Evolutionary conservation across 2,113 vertebrate genomes (phyloP), one percentile per base, ranked within the genome.

Genomic region (Chlorocebus sabaeus): DNA sequence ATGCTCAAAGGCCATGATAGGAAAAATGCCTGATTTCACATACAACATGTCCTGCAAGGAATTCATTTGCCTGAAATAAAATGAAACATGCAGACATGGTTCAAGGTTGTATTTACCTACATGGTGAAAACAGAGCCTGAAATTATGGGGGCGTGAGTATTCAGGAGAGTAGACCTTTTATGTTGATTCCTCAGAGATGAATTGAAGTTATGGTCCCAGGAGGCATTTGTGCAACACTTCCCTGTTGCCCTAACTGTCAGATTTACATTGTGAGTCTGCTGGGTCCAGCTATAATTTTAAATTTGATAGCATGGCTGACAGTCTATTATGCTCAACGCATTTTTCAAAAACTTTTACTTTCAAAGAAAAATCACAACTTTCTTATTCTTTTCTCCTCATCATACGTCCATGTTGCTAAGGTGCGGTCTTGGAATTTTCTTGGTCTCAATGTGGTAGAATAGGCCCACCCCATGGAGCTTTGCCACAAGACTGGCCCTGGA

Each of bases 61-160:
- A 97, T 98, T 96, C 81, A 95, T 70, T 81, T 84, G 23, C n/a
- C 92, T 94, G 84, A 94, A 97, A 84, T 88, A 3, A 98, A 90
- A 93, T n/a, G 83, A 95, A 94, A 93, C 97, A 98, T 90, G 90
- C 11, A 93, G 97, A 78, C 76, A 91, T 55, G 89, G 98, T 98
- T 98, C 98, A 98, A 98, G 98, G 98, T 97, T 98, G 95, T 97
- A 95, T 88, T 97, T 95, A 97, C 95, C 86, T 97, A 97, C 93
- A 89, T 13, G 8, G 95, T 82, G 97, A 88, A 76, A 96, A 98
- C 88, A 97, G 97, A 98, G 27, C 88, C 93, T 95, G 87, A 98
- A 98, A 98, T 96, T 48, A 82, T 2, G 83, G 40, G 81, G 57
- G 52, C 6, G 55, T 72, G 84, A 76, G 81, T 25, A 35, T 43